Base-by-base conservation (phyloP, 2,113 vertebrate genomes). In the Mastomys natalensis region DNA sequence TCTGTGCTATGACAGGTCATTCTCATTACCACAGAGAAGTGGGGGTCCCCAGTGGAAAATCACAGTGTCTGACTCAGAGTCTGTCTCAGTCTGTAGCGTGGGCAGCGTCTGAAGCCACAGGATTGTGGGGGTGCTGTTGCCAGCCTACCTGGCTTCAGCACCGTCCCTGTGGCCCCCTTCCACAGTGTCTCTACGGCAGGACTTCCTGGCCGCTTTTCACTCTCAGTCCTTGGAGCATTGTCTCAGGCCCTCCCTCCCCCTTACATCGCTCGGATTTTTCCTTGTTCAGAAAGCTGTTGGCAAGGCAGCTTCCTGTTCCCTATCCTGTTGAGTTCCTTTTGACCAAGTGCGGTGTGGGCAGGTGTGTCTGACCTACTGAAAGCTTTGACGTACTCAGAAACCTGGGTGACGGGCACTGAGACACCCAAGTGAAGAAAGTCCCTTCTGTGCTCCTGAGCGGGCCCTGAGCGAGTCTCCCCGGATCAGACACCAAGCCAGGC, bases 401-500 rank as follows among this genome's bases (percentile, higher is more conserved):
- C 37, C 6, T 15, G 4, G 81, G n/a, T 45, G 29, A 62, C 51
- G 16, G 29, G 62, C 51, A 22, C 31, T 64, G 1, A 43, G 31
- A 73, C 31, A 45, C 68, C 16, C 5, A 29, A 19, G 1, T 13
- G 62, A 26, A 40, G 10, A 48, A 0, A 3, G 19, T 40, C 0
- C 64, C 0, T 24, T 9, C 22, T 72, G 24, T 0, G 0, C 37
- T 11, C 76, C 70, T 51, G 66, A 85, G 62, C 55, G 43, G 62
- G 72, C 19, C 45, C 93, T 48, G 21, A 29, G 6, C 7, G 4
- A 5, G 4, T 48, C 24, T 60, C 51, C 51, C 51, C 19, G 4
- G 1, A 0, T 3, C 5, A 31, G 45, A n/a, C 34, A 10, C 82
- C 1, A 1, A n/a, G 43, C 34, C 40, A 2, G 1, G 5, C 37